Evolutionary conservation across 2,797 vertebrate genomes (phyloP), one percentile per base, ranked within the genome.

Genomic region (Pampus argenteus): DNA sequence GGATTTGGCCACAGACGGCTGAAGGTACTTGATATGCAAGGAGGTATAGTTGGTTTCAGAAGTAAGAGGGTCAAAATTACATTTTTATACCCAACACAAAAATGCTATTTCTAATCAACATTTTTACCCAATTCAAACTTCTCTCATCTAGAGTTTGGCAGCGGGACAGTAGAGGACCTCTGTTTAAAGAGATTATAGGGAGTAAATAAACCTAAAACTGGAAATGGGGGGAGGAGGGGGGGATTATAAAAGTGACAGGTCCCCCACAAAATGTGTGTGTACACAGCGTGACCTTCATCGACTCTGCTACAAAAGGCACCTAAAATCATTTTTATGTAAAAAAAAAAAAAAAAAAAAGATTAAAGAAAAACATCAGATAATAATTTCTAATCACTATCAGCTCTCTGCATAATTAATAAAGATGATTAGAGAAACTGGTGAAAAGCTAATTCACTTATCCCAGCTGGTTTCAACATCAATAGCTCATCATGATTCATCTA

Each of bases 361-460:
- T n/a, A 17, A 5, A 17, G 7, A 1, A 14, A 38, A 38, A 50
- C 25, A 60, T 25, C 26, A 59, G 20, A 44, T 11, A 23, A 65
- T 57, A 48, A 18, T 54, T 18, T 15, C 17, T 13, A 44, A 72
- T 66, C 54, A 26, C 29, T 8, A 72, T 40, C 56, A 76, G 38
- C 15, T 40, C 23, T 3, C 18, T 49, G 42, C 5, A 59, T 65
- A 60, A 65, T 75, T 74, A 57, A 54, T 17, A 56, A 3, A 22
- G 15, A 56, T 49, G 14, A 84, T 59, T 40, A 73, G 15, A 67
- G 26, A 45, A 82, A 66, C 54, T 40, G 2, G 20, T 62, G 57
- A 31, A 58, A 61, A 45, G 28, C 14, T 55, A 20, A 47, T 62
- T 13, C 13, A 9, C 20, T 73, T 6, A 67, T 67, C 62, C 64